Evolutionary conservation across 2,797 vertebrate species (phyloP), one percentile per base, ranked within the genome.

Genomic region (Platalea minor): DNA sequence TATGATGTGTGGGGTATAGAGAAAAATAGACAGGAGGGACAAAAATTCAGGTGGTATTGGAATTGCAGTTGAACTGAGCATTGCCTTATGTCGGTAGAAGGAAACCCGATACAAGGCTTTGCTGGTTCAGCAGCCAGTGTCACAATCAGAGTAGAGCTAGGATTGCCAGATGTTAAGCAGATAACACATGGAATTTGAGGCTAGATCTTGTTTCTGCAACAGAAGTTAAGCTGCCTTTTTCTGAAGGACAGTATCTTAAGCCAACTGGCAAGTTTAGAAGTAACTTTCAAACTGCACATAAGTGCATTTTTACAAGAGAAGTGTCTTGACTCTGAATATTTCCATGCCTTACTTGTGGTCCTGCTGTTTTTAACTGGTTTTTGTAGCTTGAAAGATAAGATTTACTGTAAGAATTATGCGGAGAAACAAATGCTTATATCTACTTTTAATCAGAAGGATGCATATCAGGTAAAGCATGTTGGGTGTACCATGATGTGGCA

Each of bases 221-320:
- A 93, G 81, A 91, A 96, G 64, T 75, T 92, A 81, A 85, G 74
- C 41, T 92, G 31, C 57, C 41, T 83, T 77, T 95, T 93, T 92
- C 75, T 75, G 54, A 26, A 63, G 31, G 63, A 65, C 14, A 91
- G 37, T 85, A 9, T 73, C 7, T 87, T 79, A 77, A 85, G 57
- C 78, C 53, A 88, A 56, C 64, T 88, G 81, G 60, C 81, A 85
- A 68, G 31, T 46, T 80, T 85, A 51, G 56, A 82, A 46, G 20
- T 87, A 70, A 67, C 63, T 88, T 91, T 41, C 18, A 61, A 91
- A 82, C 25, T 59, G 45, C n/a, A 20, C 1, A 46, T 46, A 0
- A 87, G 12, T 64, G 28, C 8, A 2, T 84, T 94, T 95, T 91
- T 64, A 63, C 3, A 37, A 24, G 45, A 48, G 19, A 73, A 48